A percentile compares a stretch with the other conserved stretches of the same genome.
Evolutionary conservation across 2,113 vertebrate genomes (phyloP).

Genomic region (Syrmaticus mikado): DNA sequence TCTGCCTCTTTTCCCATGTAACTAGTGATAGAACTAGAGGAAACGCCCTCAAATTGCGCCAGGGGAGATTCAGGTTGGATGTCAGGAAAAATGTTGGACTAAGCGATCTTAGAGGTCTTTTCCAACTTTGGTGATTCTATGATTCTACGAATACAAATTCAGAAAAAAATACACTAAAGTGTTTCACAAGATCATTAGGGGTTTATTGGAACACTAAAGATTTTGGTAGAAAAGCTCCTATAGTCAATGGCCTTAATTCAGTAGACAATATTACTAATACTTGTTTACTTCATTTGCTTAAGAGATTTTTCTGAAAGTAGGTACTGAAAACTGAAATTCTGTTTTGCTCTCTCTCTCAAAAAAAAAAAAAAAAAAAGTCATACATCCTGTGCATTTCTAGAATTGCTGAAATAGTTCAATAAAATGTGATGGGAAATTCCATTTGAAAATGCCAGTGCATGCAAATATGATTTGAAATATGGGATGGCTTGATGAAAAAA

Average conservation of each 20-base stretch:
- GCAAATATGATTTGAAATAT: slow-evolving; percentile 5
- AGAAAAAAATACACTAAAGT: neutral
- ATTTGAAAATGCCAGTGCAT: slow-evolving; percentile 33
- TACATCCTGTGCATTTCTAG: neutral
- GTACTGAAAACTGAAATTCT: slow-evolving; percentile 30
- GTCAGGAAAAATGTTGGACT: too few relatives aligned
- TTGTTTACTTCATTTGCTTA: neutral
- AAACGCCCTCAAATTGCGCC: too few relatives aligned
- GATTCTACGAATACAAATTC: neutral
- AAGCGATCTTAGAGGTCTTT: too few relatives aligned
- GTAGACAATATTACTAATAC: neutral
- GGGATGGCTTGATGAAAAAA: neutral
- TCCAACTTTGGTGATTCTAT: too few relatives aligned
- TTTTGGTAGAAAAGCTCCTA: neutral
- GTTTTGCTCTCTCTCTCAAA: neutral
- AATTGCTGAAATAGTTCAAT: slow-evolving; percentile 18
- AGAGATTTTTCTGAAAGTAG: slow-evolving; percentile 8
- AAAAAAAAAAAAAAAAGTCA: neutral
- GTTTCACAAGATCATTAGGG: neutral
- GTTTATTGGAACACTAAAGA: neutral
- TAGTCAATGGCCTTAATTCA: neutral
- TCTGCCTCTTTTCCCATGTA: too few relatives aligned
- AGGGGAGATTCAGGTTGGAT: too few relatives aligned
- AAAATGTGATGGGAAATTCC: slow-evolving; percentile 44
- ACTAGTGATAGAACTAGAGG: too few relatives aligned